These are phyloP conservation scores for Betta splendens DNA, from an alignment of 2,797 vertebrate species.

Conservation along the genomic window DNA sequence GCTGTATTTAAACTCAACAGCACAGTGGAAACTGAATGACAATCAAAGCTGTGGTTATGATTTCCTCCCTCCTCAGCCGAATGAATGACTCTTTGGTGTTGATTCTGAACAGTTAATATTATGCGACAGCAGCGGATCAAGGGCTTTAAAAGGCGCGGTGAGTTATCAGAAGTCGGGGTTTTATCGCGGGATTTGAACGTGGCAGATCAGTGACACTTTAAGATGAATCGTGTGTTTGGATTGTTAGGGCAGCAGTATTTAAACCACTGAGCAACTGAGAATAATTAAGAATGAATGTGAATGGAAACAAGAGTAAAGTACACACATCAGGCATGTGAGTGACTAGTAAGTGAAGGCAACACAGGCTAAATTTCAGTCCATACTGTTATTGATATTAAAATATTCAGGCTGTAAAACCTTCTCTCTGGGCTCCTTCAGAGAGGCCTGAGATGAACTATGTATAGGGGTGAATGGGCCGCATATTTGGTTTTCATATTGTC, in stretches of 20 bases:
- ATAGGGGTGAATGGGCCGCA: conserved; percentile 1
- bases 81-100: conserved; percentile 5
- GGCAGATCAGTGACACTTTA: conserved; percentile 30
- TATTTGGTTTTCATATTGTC: conserved; percentile 30
- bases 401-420: conserved; percentile 12
- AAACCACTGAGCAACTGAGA: conserved; percentile 17
- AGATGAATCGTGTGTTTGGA: conserved; percentile 36
- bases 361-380: background rate
- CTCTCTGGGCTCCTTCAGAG: conserved; percentile 10
- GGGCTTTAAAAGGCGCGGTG: conserved; percentile 22
- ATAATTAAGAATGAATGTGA: conserved; percentile 23
- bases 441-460: conserved; percentile 7
- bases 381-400: background rate
- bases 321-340: no score
- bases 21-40: conserved; percentile 14
- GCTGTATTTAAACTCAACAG: conserved; percentile 45
- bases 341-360: background rate
- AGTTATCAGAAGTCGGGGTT: conserved; percentile 37
- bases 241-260: conserved; percentile 25
- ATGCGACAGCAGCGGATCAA: conserved; percentile 30
- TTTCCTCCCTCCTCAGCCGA: conserved; percentile 11
- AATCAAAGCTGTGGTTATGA: conserved; percentile 30
- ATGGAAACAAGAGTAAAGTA: conserved; percentile 6
- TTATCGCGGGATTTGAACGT: conserved; percentile 39
- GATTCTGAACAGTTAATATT: conserved; percentile 30